Percentiles rank a stretch among this genome's conserved stretches.
These are phyloP conservation scores for Laupala kohalensis DNA, from an alignment of 1,140 invertebrate genomes.

Conservation along the genomic window DNA sequence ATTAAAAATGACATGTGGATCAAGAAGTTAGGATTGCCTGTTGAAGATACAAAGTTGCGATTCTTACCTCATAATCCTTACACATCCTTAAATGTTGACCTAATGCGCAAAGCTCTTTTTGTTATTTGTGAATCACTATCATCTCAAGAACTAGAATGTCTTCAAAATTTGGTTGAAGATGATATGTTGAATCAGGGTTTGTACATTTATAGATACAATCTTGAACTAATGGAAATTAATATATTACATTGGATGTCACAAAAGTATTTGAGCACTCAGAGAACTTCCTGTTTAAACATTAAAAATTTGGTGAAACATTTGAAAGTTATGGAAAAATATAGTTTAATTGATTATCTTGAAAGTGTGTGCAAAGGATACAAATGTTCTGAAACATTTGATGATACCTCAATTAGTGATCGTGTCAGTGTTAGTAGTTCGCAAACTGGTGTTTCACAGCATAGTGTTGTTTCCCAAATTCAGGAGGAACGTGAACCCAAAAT, in stretches of 20 bases:
- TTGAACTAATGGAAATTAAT: constrained; percentile 1
- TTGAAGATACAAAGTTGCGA: background rate
- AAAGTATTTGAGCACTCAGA: background rate
- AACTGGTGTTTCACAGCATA: background rate
- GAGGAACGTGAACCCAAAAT: no score
- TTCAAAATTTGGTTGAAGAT: background rate
- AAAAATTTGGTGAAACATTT: background rate
- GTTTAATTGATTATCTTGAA: constrained; percentile 1
- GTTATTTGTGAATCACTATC: constrained; percentile 3
- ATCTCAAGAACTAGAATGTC: background rate
- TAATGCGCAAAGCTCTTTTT: constrained; percentile 5
- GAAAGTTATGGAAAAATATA: constrained; percentile 2
- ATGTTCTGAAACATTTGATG: background rate
- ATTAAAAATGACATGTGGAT: constrained; percentile 3
- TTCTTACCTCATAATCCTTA: background rate
- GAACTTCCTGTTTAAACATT: background rate
- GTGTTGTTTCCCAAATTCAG: constrained; percentile 2
- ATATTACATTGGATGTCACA: constrained; percentile 5
- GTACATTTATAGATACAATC: background rate
- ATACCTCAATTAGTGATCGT: background rate
- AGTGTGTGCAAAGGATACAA: background rate
- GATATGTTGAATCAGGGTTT: background rate
- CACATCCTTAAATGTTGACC: constrained; percentile 1
- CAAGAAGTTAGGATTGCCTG: background rate
- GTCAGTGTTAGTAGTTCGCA: background rate